Evolutionary conservation across 2,888 invertebrate species (phyloP).

Genomic region (Anarsia innoxiella): DNA sequence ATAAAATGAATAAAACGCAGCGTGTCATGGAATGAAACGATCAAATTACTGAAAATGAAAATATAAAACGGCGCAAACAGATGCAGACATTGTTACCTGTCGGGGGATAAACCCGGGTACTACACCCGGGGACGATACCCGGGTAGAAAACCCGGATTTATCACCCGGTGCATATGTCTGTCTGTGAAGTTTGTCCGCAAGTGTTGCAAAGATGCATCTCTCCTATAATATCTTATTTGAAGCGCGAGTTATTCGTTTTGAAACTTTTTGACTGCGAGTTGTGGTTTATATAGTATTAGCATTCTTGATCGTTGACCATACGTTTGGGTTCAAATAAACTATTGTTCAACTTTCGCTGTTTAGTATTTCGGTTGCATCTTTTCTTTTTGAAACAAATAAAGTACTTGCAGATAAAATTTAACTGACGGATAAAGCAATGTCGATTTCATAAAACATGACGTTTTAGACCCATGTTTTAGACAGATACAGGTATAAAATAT

Average conservation of each 20-base stretch:
- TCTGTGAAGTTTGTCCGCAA: conserved; percentile 16
- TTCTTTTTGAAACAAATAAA: no score
- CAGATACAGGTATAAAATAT: no score
- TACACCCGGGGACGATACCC: conserved; percentile 6
- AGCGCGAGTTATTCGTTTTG: conserved; percentile 2
- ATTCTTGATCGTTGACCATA: no score
- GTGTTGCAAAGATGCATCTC: conserved; percentile 18
- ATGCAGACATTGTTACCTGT: conserved; percentile 23
- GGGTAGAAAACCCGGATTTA: conserved; percentile 17
- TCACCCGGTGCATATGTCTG: conserved; percentile 23
- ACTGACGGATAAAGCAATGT: no score
- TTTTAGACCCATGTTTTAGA: no score
- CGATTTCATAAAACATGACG: no score
- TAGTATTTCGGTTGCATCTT: no score
- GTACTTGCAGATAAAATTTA: no score
- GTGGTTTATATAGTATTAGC: no score
- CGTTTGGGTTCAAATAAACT: no score
- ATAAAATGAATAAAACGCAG: not conserved
- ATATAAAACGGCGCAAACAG: conserved; percentile 21
- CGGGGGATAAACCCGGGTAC: conserved; percentile 2
- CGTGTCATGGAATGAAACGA: conserved; percentile 20
- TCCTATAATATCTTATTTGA: conserved; percentile 6
- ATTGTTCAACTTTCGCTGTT: no score
- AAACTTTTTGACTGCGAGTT: conserved; percentile 2
- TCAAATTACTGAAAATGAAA: conserved; percentile 22